Base-by-base conservation (phyloP, 1,140 invertebrate genomes). In the Conus ventricosus region DNA sequence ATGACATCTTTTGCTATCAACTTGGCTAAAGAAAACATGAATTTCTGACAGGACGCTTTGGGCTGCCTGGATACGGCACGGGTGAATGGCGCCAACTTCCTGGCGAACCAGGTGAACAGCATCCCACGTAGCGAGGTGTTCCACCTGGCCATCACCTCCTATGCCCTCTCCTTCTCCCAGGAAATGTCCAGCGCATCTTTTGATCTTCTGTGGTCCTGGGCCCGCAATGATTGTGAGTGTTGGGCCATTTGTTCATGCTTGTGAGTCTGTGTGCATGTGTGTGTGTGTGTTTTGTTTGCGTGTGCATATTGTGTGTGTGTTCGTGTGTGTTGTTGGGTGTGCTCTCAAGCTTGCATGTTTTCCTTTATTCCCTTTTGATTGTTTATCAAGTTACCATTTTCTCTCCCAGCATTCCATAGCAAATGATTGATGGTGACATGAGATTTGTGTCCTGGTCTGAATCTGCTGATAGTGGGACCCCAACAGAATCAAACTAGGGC, bases 71-170 rank as follows among this genome's bases (percentile, higher is more conserved):
- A 92, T 17, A 92, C 91, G 13, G 89, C 93, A 20, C 80, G 90
- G 82, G 87, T 91, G 55, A 88, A 86, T 63, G 94, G 93, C 5
- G 91, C 91, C 27, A 89, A 91, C 23, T 94, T 92, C 87, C 85
- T 94, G 76, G 90, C 90, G 6, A 88, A 75, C 20, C 88, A 92
- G 83, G 83, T 88, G 13, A 86, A n/a, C 53, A 54, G 85, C 20
- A 92, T 93, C 5, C 88, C 84, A 0, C 78, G 85, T 54, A 81
- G 88, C 15, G 92, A 93, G 60, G 86, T 91, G 8, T 93, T 94
- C 90, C 92, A 92, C 80, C 57, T 94, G 51, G 92, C 94, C 53
- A 94, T 94, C 83, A 92, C 93, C 51, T 88, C 94, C 0, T 94
- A 94, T 78, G 94, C 94, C 10, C 80, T 94, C 55, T 39, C 39